These are phyloP conservation scores for Neoniphon sammara DNA, from an alignment of 2,797 vertebrate genomes.

Conservation along the genomic window DNA sequence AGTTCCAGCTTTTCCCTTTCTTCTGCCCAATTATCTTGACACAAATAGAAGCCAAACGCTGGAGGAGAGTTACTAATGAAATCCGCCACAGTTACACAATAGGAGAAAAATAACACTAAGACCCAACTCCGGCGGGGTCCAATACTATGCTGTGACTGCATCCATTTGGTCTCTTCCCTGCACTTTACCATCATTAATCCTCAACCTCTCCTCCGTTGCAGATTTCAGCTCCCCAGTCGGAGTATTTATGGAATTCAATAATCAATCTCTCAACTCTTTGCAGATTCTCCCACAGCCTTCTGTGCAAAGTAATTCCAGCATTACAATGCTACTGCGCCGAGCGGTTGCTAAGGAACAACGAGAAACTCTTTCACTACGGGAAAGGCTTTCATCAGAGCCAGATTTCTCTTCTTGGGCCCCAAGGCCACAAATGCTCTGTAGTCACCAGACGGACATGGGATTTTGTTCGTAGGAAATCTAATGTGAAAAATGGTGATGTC, in stretches of 20 bases:
- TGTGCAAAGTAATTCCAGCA: conserved; percentile 57
- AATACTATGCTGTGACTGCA: conserved; percentile 34
- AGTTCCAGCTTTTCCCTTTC: conserved; percentile 36
- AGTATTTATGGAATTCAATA: conserved; percentile 67
- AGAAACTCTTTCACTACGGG: conserved; percentile 58
- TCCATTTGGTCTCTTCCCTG: conserved; percentile 36
- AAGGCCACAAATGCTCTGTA: conserved; percentile 52
- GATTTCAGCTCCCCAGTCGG: conserved; percentile 34
- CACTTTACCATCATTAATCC: conserved; percentile 49
- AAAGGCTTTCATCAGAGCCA: conserved; percentile 46
- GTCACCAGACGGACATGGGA: conserved; percentile 4
- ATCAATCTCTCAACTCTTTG: conserved; percentile 67
- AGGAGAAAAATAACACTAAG: conserved; percentile 51
- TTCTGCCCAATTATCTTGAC: conserved; percentile 72
- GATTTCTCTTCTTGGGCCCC: conserved; percentile 54
- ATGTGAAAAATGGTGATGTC: neutral
- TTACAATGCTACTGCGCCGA: conserved; percentile 50
- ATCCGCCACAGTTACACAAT: conserved; percentile 55
- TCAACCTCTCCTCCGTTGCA: conserved; percentile 22
- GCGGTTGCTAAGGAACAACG: conserved; percentile 81
- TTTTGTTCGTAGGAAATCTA: conserved; percentile 11
- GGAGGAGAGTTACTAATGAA: conserved; percentile 63
- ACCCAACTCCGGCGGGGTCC: conserved; percentile 25
- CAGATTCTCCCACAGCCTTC: conserved; percentile 46
- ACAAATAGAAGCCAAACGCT: conserved; percentile 62